These are phyloP conservation scores for Meiosimyza platycephala DNA, from an alignment of 2,888 invertebrate genomes.

Conservation along the genomic window DNA sequence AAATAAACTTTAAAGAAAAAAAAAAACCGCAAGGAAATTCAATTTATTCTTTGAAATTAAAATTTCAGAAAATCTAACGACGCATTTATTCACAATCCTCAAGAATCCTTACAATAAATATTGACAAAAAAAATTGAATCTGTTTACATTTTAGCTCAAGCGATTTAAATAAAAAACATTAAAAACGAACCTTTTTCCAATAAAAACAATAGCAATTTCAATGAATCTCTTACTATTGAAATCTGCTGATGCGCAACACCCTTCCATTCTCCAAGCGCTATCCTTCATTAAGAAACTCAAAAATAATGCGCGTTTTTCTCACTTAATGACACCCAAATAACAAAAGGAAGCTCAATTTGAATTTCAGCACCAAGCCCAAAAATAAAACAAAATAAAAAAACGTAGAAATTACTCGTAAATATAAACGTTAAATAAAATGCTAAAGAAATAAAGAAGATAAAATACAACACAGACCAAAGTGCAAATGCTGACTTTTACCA, in stretches of 20 bases:
- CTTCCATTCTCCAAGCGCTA: neutral
- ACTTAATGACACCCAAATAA: constrained; percentile 21
- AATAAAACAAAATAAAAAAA: constrained; percentile 15
- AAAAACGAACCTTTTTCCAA: constrained; percentile 19
- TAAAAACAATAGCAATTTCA: constrained; percentile 3
- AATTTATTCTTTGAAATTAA: neutral
- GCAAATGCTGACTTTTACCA: constrained; percentile 34
- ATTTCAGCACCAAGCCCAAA: constrained; percentile 1
- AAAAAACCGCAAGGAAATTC: neutral
- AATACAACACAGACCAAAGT: constrained; percentile 16
- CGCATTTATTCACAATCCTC: neutral
- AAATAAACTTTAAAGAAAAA: neutral
- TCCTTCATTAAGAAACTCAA: constrained; percentile 20
- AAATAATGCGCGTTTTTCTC: constrained; percentile 24
- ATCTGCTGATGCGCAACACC: constrained; percentile 31
- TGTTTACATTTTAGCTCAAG: constrained; percentile 17
- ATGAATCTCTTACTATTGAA: constrained; percentile 10
- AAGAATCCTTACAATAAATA: neutral
- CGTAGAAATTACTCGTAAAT: neutral
- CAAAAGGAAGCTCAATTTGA: constrained; percentile 19
- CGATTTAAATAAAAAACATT: neutral
- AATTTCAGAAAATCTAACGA: neutral
- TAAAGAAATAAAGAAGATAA: neutral
- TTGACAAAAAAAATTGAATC: neutral
- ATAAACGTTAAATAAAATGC: constrained; percentile 5